These are phyloP conservation scores for Ephialtes manifestator DNA, from an alignment of 2,888 invertebrate species.

Conservation along the genomic window DNA sequence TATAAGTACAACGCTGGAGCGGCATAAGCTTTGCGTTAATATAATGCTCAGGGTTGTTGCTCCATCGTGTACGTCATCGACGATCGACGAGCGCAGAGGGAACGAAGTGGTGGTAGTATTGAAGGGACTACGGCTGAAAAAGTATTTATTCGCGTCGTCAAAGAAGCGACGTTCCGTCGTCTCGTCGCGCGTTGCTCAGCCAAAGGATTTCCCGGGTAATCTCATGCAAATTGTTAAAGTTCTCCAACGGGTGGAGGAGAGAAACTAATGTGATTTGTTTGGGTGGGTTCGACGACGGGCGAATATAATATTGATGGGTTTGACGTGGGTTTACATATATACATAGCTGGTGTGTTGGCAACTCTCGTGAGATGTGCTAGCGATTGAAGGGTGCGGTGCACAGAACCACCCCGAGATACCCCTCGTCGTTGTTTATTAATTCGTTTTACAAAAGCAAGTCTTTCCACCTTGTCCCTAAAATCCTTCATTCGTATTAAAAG, in stretches of 20 bases:
- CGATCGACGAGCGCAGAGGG: slow-evolving; percentile 59
- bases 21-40: slow-evolving; percentile 18
- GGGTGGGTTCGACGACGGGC: slow-evolving; percentile 72
- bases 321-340: slow-evolving; percentile 74
- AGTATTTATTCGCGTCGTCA: slow-evolving; percentile 78
- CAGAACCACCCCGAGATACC: slow-evolving; percentile 14
- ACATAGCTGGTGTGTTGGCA: slow-evolving; percentile 21
- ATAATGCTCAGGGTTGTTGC: slow-evolving; percentile 12
- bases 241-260: slow-evolving; percentile 77
- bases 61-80: slow-evolving; percentile 26
- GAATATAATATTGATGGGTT: slow-evolving; percentile 82
- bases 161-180: slow-evolving; percentile 56
- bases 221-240: slow-evolving; percentile 84
- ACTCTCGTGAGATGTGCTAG: slow-evolving; percentile 32
- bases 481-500: neutral
- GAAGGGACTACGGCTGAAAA: slow-evolving; percentile 68
- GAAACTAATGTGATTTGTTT: slow-evolving; percentile 81
- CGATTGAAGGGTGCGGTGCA: slow-evolving; percentile 54
- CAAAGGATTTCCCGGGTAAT: slow-evolving; percentile 75
- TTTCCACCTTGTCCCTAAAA: neutral
- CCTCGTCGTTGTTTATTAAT: slow-evolving; percentile 56
- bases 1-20: slow-evolving; percentile 14
- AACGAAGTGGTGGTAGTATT: slow-evolving; percentile 56
- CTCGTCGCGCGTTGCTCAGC: slow-evolving; percentile 60
- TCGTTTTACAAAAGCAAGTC: slow-evolving; percentile 31